phyloP scores from a whole-genome alignment of 2,888 invertebrate species.

The Escarpia spicata region DNA sequence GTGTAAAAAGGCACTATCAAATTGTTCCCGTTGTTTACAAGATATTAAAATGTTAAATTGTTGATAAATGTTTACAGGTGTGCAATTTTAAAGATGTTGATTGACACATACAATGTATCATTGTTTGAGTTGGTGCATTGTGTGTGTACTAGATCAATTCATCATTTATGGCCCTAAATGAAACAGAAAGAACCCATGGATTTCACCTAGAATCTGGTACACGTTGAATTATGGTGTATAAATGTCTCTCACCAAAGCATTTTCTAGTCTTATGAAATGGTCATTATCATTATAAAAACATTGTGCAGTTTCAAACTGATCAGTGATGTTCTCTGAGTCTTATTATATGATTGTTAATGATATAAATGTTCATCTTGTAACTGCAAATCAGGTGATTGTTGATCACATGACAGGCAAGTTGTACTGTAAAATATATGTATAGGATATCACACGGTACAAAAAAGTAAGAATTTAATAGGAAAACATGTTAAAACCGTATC shows the following conservation, averaged over 20 bases:
- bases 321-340: not conserved
- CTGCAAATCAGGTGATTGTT: not conserved
- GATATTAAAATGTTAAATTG: not conserved
- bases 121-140: too few relatives aligned
- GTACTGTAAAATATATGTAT: not conserved
- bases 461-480: not conserved
- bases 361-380: not conserved
- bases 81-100: not conserved
- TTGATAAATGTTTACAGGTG: not conserved
- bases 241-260: too few relatives aligned
- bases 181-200: too few relatives aligned
- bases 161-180: too few relatives aligned
- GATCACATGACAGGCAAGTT: not conserved
- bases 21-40: not conserved
- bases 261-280: too few relatives aligned
- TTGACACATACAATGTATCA: too few relatives aligned
- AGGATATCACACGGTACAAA: not conserved
- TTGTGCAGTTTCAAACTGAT: not conserved
- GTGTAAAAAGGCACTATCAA: not conserved
- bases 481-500: not conserved
- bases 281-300: not conserved
- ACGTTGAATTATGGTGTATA: too few relatives aligned
- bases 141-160: too few relatives aligned
- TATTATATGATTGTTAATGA: not conserved
- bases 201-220: not conserved